Base-by-base conservation (phyloP, 30 jellyfish, hydroid and myxozoan species). In the Hydra vulgaris region DNA sequence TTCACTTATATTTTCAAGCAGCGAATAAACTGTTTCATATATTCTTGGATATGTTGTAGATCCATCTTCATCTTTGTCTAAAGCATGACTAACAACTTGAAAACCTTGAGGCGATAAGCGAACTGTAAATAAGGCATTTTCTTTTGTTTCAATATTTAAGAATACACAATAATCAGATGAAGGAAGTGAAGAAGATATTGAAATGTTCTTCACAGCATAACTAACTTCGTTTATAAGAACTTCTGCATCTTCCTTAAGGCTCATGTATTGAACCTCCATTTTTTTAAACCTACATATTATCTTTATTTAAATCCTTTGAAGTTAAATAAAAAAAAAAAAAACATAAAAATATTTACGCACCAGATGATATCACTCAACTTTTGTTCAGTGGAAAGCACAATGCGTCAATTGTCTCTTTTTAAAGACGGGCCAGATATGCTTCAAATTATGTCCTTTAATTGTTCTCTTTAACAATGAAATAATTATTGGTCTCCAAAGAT, bases 61-160 rank as follows among this genome's bases (percentile, higher is more conserved):
- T n/a, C 26, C 25, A 5, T 83, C 71, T 7, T 40, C 72, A 52
- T 56, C 81, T 19, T 1, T 15, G 26, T 83, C 90, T 17, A 74
- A 54, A 15, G 40, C 82, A 54, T 83, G 81, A 23, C 72, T 80
- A 53, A 83, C 88, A 53, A 83, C 90, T 74, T 75, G 61, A 53
- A 83, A 83, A 21, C 90, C 90, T 54, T 68, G 27, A 20, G 24
- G 22, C 0, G 54, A 73, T 54, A 83, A 66, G 20, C 79, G 21
- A 3, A 83, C 54, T 20, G 87, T 70, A 24, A 83, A 83, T 53
- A 56, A 19, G 20, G 23, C 73, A 20, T 3, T 20, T 68, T 83
- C 90, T 40, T 83, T 83, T 40, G 90, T 83, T 76, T 70, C 87
- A 15, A 83, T 83, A 55, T 83, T 83, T 20, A 83, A 21, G 73